A percentile compares a stretch with the other conserved stretches of the same genome.
Evolutionary conservation across 2,113 vertebrate genomes (phyloP).

Genomic region (Epinephelus fuscoguttatus): DNA sequence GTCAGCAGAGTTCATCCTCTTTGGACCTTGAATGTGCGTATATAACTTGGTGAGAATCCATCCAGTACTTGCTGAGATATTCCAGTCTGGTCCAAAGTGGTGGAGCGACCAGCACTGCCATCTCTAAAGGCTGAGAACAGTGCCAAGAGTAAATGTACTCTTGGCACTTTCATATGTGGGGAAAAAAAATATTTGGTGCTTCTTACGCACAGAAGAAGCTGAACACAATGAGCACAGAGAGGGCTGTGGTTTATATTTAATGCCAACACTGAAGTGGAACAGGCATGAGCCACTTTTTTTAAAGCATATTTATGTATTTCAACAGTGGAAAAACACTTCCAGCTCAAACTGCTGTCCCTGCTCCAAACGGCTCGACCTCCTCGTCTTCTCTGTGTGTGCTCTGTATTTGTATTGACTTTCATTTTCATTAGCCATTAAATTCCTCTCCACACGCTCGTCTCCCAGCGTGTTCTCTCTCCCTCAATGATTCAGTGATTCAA

Average conservation of each 20-base stretch:
- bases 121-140: neutral
- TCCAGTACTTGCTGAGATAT: neutral
- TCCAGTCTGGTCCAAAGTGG: neutral
- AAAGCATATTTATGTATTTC: slow-evolving; percentile 3
- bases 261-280: neutral
- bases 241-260: neutral
- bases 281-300: neutral
- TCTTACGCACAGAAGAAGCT: neutral
- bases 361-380: neutral
- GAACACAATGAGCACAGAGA: neutral
- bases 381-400: neutral
- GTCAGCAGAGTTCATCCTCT: neutral
- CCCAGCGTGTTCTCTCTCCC: slow-evolving; percentile 20
- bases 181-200: neutral
- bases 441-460: neutral
- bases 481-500: slow-evolving; percentile 2
- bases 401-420: neutral
- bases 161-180: neutral
- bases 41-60: neutral
- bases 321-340: neutral
- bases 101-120: neutral
- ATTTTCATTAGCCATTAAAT: slow-evolving; percentile 8
- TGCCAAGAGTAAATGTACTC: neutral
- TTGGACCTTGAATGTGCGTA: neutral
- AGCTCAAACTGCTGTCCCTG: neutral